A percentile compares a stretch with the other conserved stretches of the same genome.
Evolutionary conservation across 2,888 invertebrate species (phyloP).

Genomic region (Drosophila lacicola): DNA sequence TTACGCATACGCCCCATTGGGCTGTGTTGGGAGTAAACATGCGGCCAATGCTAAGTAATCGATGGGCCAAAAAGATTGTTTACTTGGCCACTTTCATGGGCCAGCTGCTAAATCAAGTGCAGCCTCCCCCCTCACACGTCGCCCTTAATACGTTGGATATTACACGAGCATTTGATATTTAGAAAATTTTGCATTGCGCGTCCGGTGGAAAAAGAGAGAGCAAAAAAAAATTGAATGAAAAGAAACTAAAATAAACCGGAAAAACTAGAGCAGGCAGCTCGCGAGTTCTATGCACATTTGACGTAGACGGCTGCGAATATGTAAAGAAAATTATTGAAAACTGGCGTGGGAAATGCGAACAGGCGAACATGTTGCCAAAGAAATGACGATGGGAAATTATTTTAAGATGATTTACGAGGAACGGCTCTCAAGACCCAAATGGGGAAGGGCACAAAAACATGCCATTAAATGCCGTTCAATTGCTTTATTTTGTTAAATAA

Average conservation of each 20-base stretch:
- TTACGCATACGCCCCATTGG: conserved; percentile 67
- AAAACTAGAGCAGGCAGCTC: conserved; percentile 71
- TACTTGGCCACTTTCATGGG: conserved; percentile 34
- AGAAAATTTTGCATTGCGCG: conserved; percentile 33
- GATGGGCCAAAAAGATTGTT: conserved; percentile 28
- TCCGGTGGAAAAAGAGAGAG: conserved; percentile 21
- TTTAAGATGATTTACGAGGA: conserved; percentile 47
- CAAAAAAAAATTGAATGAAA: neutral
- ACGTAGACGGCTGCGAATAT: conserved; percentile 50
- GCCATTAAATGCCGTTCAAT: conserved; percentile 39
- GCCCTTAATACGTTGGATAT: neutral
- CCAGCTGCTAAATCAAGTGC: conserved; percentile 58
- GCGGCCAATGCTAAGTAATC: conserved; percentile 43
- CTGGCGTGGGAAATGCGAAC: conserved; percentile 68
- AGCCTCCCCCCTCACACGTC: neutral
- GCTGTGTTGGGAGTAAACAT: conserved; percentile 46
- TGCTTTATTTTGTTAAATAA: conserved; percentile 38
- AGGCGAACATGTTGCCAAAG: conserved; percentile 58
- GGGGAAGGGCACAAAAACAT: conserved; percentile 6
- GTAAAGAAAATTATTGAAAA: conserved; percentile 43
- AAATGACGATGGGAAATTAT: conserved; percentile 72
- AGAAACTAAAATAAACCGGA: conserved; percentile 66
- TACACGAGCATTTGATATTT: conserved; percentile 33
- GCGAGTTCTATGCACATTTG: conserved; percentile 56
- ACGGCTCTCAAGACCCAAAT: conserved; percentile 15